A percentile compares a stretch with the other conserved stretches of the same genome.
phyloP scores from a whole-genome alignment of 2,113 vertebrate species.

The Fregata magnificens region DNA sequence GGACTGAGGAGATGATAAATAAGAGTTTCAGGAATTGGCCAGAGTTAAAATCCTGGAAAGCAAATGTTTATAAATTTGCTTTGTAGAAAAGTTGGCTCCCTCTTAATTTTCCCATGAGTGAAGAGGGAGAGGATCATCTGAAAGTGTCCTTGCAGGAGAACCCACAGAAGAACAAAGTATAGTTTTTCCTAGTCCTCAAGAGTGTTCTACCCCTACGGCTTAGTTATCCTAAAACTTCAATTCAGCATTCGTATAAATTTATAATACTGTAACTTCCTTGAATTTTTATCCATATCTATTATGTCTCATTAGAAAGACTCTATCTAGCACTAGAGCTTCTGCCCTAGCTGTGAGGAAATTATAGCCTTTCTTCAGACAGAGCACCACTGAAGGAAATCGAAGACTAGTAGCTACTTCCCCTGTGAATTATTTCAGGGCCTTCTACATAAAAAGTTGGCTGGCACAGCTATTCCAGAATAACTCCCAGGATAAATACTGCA shows the following conservation, averaged over 20 bases:
- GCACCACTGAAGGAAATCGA: not conserved
- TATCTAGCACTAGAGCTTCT: not conserved
- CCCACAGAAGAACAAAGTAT: not conserved
- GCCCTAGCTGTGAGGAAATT: not conserved
- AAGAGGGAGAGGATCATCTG: not conserved
- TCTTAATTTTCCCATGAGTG: not conserved
- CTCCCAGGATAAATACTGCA: not conserved
- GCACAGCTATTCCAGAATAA: not conserved
- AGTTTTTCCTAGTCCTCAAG: not conserved
- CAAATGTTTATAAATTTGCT: not conserved
- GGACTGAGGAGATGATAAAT: not conserved
- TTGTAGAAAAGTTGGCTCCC: not conserved
- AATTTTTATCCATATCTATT: not conserved
- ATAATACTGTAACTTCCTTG: not conserved
- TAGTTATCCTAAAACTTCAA: not conserved
- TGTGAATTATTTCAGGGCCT: not conserved
- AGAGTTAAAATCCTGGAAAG: slow-evolving; percentile 16
- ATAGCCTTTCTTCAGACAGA: not conserved
- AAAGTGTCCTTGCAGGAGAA: not conserved
- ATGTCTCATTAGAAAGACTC: not conserved
- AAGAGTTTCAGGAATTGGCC: not conserved
- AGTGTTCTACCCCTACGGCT: not conserved
- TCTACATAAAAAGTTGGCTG: not conserved
- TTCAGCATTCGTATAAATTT: not conserved
- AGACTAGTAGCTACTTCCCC: not conserved